Conservation (phyloP, 2,113 vertebrate genomes). For the Tachuris rubrigastra region DNA sequence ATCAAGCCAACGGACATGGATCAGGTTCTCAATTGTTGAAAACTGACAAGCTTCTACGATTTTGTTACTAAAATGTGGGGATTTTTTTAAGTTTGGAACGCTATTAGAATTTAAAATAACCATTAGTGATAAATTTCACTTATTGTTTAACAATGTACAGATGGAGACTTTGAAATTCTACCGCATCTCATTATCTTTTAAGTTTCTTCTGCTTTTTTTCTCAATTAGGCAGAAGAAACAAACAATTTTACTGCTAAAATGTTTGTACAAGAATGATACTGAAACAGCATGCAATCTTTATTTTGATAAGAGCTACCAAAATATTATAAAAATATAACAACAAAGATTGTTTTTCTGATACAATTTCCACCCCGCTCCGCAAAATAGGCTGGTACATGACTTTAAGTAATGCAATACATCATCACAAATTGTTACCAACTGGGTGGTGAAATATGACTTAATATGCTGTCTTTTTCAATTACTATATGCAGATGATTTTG, state of each 20-base stretch:
- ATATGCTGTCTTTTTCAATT: background rate
- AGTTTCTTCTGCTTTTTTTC: background rate
- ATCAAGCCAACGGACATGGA: background rate
- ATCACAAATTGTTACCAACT: background rate
- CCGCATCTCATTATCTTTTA: background rate
- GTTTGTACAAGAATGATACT: background rate
- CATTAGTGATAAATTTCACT: background rate
- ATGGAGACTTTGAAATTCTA: background rate
- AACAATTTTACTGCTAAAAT: background rate
- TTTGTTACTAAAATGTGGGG: background rate
- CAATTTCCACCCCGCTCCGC: background rate
- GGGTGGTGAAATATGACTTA: background rate
- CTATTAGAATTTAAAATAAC: background rate
- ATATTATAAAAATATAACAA: background rate
- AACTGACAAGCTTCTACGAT: background rate
- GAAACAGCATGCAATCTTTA: background rate
- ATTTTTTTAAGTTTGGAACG: background rate
- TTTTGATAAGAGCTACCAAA: background rate
- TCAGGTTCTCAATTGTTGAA: background rate
- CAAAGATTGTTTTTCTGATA: background rate
- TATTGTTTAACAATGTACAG: background rate
- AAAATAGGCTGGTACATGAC: background rate
- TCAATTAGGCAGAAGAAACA: background rate
- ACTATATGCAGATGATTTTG: background rate
- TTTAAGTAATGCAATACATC: background rate